Evolutionary conservation across 1,140 invertebrate species (phyloP).

Genomic region (Drosophila kanapiae): DNA sequence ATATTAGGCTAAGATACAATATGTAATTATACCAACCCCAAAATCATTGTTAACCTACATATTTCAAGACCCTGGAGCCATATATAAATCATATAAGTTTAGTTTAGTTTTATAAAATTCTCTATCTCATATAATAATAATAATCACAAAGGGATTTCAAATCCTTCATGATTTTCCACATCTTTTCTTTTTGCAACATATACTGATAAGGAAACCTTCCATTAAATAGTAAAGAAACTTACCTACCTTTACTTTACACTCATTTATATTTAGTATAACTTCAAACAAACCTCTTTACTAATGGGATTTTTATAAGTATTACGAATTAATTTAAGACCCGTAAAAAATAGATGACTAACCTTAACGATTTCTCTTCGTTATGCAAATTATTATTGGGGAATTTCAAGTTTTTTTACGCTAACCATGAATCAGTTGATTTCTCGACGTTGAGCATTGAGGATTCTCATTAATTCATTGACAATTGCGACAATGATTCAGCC

Average conservation of each 20-base stretch:
- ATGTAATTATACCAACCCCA: too few relatives aligned
- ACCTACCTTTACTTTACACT: too few relatives aligned
- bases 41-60: too few relatives aligned
- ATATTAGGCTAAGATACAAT: too few relatives aligned
- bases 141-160: too few relatives aligned
- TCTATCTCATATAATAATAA: too few relatives aligned
- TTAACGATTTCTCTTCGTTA: not conserved
- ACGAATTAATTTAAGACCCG: too few relatives aligned
- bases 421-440: conserved; percentile 2
- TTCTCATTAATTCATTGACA: not conserved
- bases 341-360: conserved; percentile 4
- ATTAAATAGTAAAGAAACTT: not conserved
- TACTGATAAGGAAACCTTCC: not conserved
- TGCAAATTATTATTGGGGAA: not conserved
- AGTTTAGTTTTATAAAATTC: too few relatives aligned
- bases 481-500: not conserved
- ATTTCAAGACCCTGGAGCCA: too few relatives aligned
- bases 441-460: not conserved
- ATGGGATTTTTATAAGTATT: not conserved
- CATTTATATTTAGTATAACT: too few relatives aligned
- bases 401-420: conserved; percentile 4
- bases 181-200: not conserved
- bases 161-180: not conserved
- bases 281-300: not conserved
- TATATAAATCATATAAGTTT: too few relatives aligned